Percentiles rank a stretch among this genome's conserved stretches.
These are phyloP conservation scores for Emmelina monodactyla DNA, from an alignment of 2,888 invertebrate genomes.

Conservation along the genomic window DNA sequence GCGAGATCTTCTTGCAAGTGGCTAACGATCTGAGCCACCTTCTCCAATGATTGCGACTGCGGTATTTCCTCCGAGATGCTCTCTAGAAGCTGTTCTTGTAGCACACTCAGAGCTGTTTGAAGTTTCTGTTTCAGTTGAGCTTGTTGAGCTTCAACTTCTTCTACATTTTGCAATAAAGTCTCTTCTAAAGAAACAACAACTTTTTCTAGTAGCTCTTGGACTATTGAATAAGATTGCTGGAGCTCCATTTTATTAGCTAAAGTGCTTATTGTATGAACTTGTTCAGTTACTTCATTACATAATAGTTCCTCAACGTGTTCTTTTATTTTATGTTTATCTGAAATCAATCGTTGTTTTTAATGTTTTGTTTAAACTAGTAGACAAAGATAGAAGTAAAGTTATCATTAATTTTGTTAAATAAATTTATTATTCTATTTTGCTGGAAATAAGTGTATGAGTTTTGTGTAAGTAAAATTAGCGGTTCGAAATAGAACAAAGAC, in stretches of 20 bases:
- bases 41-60: not conserved
- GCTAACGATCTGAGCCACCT: not conserved
- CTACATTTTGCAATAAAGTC: not conserved
- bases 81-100: slow-evolving; percentile 2
- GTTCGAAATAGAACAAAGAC: no score
- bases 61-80: not conserved
- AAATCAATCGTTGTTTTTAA: no score
- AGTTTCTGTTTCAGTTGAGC: slow-evolving; percentile 5
- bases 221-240: not conserved
- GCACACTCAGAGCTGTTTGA: slow-evolving; percentile 1
- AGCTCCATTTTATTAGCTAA: not conserved
- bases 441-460: no score
- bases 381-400: no score
- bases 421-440: no score
- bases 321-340: no score
- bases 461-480: no score
- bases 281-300: not conserved
- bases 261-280: not conserved
- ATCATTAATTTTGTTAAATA: no score
- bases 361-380: no score
- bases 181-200: not conserved
- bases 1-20: not conserved
- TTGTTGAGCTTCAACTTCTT: not conserved
- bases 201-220: not conserved
- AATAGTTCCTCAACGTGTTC: not conserved